Conservation (phyloP, 1,140 invertebrate species). For the Micrasema longulum region DNA sequence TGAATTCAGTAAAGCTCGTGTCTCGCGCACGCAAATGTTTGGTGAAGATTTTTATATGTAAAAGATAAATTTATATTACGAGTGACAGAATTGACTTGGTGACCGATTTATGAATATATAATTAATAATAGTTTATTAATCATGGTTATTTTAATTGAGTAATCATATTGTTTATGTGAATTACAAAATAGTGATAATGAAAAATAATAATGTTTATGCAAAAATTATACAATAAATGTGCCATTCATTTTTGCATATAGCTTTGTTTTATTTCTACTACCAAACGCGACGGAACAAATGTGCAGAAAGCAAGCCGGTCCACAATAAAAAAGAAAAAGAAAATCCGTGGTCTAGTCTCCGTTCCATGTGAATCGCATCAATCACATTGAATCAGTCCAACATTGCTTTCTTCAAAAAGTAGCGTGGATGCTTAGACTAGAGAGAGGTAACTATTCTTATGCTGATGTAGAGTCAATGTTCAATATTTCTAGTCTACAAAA, state of each 20-base stretch:
- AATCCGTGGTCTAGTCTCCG: no score
- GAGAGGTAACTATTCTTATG: no score
- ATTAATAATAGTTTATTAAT: slow-evolving; percentile 47
- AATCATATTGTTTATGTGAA: slow-evolving; percentile 52
- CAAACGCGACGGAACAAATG: slow-evolving; percentile 8
- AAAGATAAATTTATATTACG: slow-evolving; percentile 29
- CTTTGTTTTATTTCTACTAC: slow-evolving; percentile 37
- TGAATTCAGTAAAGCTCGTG: neutral
- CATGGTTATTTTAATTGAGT: slow-evolving; percentile 52
- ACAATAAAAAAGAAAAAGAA: no score
- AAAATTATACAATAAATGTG: slow-evolving; percentile 56
- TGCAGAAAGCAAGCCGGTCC: no score
- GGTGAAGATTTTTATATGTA: slow-evolving; percentile 16
- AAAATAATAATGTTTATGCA: slow-evolving; percentile 54
- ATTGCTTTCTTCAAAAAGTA: no score
- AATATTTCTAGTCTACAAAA: no score
- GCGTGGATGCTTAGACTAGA: no score
- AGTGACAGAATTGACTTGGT: neutral
- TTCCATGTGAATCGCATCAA: no score
- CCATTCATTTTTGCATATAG: slow-evolving; percentile 55
- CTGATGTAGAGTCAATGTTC: no score
- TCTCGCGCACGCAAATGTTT: slow-evolving; percentile 4
- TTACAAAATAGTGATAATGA: slow-evolving; percentile 52
- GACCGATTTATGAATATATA: slow-evolving; percentile 26
- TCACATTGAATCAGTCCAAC: no score